Base-by-base conservation (phyloP, 2,797 vertebrate genomes). In the Pseudochromis fuscus region DNA sequence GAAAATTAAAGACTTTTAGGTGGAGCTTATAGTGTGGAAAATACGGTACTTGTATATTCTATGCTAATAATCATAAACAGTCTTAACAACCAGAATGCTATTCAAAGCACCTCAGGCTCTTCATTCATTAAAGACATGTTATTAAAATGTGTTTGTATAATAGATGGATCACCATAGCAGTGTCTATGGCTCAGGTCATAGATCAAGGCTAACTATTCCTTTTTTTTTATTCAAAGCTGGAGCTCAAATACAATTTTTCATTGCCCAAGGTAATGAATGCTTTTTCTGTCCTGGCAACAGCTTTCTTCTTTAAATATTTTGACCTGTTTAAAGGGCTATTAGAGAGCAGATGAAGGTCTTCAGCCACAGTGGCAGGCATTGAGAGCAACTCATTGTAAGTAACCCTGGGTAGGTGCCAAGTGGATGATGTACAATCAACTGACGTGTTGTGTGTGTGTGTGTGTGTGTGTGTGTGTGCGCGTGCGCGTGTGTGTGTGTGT, bases 191-290 rank as follows among this genome's bases (percentile, higher is more conserved):
- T 1, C 2, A 60, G 23, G 10, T 58, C 69, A 51, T 37, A 42
- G 23, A 63, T 67, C 12, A 35, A n/a, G 37, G 5, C 12, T 2
- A 2, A 51, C n/a, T 21, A 11, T 55, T 53, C 1, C 55, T 13
- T 65, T 48, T 52, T 67, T n/a, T n/a, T n/a, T n/a, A n/a, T n/a
- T n/a, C 7, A 65, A 28, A 25, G 27, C 35, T 18, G 8, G 2
- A 31, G 38, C 23, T 56, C 21, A 15, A 21, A 49, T 53, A 55
- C 62, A 28, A 6, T 46, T 50, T 70, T 49, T 52, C 51, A 9
- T 52, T 60, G 31, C 23, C 28, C n/a, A 48, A 37, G 10, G 40
- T 53, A 61, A 49, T 61, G 38, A 62, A 71, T 63, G 45, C 5
- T 30, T 24, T 42, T 42, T 77, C 2, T 28, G 11, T 51, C 24